phyloP scores from a whole-genome alignment of 64 coral and sea anemone species.

The Catalaphyllia jardinei region DNA sequence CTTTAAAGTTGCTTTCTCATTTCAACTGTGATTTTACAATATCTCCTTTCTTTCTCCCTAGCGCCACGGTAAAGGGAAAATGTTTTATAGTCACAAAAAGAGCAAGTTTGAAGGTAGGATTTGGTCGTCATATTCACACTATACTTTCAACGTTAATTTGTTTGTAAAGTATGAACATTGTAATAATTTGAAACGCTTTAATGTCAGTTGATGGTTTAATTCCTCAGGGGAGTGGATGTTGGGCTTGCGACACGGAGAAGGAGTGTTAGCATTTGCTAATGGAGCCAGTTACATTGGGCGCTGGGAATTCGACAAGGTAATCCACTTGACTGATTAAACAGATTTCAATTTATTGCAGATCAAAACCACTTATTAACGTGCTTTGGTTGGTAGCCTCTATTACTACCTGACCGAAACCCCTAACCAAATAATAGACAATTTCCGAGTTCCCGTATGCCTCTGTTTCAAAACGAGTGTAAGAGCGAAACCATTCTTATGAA shows the following conservation, averaged over 20 bases:
- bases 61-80: slow-evolving; percentile 79
- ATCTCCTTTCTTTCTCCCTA: slow-evolving; percentile 10
- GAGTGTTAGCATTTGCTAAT: slow-evolving; percentile 38
- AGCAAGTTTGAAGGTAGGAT: slow-evolving; percentile 76
- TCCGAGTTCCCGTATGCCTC: no score
- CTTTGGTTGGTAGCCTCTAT: no score
- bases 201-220: not conserved
- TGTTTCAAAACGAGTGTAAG: no score
- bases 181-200: not conserved
- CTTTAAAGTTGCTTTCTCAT: not conserved
- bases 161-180: not conserved
- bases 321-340: not conserved
- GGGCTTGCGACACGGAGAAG: slow-evolving; percentile 50
- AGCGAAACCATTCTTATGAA: no score
- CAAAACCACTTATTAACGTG: no score
- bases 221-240: slow-evolving; percentile 54
- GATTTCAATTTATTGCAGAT: no score
- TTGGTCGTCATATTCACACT: not conserved
- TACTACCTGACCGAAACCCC: no score
- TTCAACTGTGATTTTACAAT: not conserved
- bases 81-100: slow-evolving; percentile 69
- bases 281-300: slow-evolving; percentile 49
- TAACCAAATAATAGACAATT: no score
- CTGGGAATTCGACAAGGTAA: slow-evolving; percentile 65
- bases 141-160: not conserved